Evolutionary conservation across 2,888 invertebrate genomes (phyloP).

Genomic region (Stenotaenia linearis): DNA sequence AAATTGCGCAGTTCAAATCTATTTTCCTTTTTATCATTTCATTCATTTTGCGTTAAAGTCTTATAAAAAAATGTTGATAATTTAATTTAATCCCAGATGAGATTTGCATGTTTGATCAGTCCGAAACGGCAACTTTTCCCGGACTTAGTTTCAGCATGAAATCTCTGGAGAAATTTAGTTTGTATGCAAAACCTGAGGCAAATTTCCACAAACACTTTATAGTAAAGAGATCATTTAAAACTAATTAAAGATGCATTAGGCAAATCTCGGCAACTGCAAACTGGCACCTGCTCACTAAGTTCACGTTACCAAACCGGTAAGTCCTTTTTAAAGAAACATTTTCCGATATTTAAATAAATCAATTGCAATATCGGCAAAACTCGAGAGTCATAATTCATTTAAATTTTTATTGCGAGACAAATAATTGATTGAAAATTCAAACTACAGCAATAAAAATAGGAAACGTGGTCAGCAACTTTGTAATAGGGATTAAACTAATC

Average conservation of each 20-base stretch:
- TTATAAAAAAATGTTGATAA: neutral
- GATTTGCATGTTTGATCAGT: neutral
- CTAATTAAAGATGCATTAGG: constrained; percentile 23
- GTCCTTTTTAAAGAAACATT: neutral
- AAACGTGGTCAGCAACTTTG: neutral
- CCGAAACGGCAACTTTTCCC: neutral
- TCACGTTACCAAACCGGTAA: neutral
- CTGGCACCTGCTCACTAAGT: neutral
- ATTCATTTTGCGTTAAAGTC: no score
- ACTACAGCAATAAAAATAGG: neutral
- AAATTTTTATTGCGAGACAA: neutral
- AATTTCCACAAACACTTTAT: constrained; percentile 10
- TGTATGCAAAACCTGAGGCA: constrained; percentile 17
- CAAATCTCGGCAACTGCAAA: constrained; percentile 1
- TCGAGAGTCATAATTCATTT: neutral
- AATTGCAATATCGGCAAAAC: neutral
- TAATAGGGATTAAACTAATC: constrained; percentile 24
- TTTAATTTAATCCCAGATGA: neutral
- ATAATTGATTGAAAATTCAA: constrained; percentile 5
- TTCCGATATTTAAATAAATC: neutral
- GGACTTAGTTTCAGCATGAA: neutral
- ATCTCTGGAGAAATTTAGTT: constrained; percentile 3
- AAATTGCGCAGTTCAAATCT: neutral
- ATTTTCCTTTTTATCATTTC: no score
- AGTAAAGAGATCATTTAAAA: constrained; percentile 18